A percentile compares a stretch with the other conserved stretches of the same genome.
Evolutionary conservation across 2,797 vertebrate species (phyloP).

Genomic region (Graptemys geographica): DNA sequence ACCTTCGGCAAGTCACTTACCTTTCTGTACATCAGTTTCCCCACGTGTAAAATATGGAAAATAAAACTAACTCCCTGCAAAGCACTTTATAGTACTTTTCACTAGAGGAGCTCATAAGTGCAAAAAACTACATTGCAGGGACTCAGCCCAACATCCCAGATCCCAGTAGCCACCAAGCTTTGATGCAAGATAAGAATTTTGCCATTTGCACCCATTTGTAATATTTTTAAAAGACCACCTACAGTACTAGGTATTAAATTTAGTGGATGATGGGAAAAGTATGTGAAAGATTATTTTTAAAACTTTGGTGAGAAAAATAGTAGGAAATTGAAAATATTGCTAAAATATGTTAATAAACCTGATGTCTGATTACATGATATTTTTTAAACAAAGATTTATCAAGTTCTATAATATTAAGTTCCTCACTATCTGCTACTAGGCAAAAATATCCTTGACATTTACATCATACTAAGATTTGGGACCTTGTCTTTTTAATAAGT

Average conservation of each 20-base stretch:
- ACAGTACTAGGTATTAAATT: background rate
- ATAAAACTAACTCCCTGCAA: background rate
- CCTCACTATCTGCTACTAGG: background rate
- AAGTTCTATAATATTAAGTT: background rate
- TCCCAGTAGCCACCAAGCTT: background rate
- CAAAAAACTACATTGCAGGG: background rate
- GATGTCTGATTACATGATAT: background rate
- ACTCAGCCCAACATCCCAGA: background rate
- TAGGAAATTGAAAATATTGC: background rate
- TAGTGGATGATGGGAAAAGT: background rate
- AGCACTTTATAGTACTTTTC: background rate
- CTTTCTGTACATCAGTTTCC: background rate
- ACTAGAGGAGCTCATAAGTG: background rate
- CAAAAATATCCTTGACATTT: background rate
- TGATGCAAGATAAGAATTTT: background rate
- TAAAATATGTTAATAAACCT: background rate
- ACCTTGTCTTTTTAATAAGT: background rate
- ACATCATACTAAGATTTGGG: background rate
- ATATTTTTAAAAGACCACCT: background rate
- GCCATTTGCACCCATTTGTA: background rate
- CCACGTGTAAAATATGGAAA: background rate
- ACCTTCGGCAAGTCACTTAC: background rate
- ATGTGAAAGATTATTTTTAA: background rate
- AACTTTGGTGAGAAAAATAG: background rate
- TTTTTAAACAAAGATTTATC: background rate